Base-by-base conservation (phyloP, 2,888 invertebrate genomes). In the Limnephilus lunatus region DNA sequence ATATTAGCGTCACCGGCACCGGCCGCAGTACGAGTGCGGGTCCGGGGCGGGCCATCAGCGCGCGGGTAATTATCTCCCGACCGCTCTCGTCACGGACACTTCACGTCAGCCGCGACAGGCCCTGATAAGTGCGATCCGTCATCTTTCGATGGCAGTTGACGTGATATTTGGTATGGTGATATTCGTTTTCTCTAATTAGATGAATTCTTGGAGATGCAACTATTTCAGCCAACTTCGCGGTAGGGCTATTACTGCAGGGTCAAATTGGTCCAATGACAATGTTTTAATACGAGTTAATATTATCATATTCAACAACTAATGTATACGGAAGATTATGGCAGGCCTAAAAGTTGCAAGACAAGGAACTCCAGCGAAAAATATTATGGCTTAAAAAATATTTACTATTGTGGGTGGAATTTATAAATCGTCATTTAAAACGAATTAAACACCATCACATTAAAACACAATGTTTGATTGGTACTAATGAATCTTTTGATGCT, bases 1-100 rank as follows among this genome's bases (percentile, higher is more conserved):
- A 91, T 82, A 92, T 92, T 92, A 92, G 90, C 90, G 92, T 91
- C 92, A 91, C 86, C 88, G 88, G 30, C 81, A 39, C 88, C 39
- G 39, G 14, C 39, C 81, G 88, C 88, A 32, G n/a, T 39, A 82
- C 87, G 68, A 25, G 53, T 19, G 4, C 19, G 53, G 19, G 53
- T 53, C 53, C 53, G 68, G 25, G 68, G 9, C 68, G 25, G 81
- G 39, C 90, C 35, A 35, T 89, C 88, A 89, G 81, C 68, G 88
- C n/a, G 19, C 35, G 80, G 88, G 88, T 89, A 89, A 89, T 89
- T 89, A 89, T 89, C 88, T 32, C 88, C 5, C 39, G 5, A 53
- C 83, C n/a, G 87, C 68, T 30, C 30, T 48, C n/a, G n/a, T 48
- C 53, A 14, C 87, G 53, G 53, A 31, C 48, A 30, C 30, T 48